Evolutionary conservation across 2,797 vertebrate species (phyloP).

Genomic region (Thalassophryne amazonica): DNA sequence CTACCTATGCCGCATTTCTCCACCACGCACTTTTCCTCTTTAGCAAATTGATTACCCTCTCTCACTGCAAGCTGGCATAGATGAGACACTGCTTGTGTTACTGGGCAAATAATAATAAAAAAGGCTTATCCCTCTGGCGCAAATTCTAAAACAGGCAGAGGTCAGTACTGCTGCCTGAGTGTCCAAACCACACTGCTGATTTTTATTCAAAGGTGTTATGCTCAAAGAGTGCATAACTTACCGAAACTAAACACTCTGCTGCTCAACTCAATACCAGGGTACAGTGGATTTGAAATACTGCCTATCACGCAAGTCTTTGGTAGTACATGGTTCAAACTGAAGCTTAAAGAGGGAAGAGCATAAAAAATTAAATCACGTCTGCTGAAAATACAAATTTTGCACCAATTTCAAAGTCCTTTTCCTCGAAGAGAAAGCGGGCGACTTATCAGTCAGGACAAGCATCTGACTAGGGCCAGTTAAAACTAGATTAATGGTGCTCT

Average conservation of each 20-base stretch:
- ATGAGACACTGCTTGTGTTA: slow-evolving; percentile 23
- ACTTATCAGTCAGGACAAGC: slow-evolving; percentile 8
- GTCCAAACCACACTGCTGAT: slow-evolving; percentile 24
- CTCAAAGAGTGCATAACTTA: slow-evolving; percentile 53
- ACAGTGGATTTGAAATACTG: slow-evolving; percentile 24
- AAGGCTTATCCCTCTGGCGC: slow-evolving; percentile 19
- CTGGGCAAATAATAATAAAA: slow-evolving; percentile 16
- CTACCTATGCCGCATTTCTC: slow-evolving; percentile 31
- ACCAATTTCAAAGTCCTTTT: not conserved
- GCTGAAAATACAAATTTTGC: slow-evolving; percentile 7
- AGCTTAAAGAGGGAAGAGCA: not conserved
- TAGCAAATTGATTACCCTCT: slow-evolving; percentile 57
- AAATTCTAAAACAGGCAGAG: slow-evolving; percentile 38
- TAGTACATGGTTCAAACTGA: slow-evolving; percentile 1
- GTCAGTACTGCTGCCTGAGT: slow-evolving; percentile 45
- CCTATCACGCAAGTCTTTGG: not conserved
- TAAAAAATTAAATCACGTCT: not conserved
- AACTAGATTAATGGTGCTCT: slow-evolving; percentile 43
- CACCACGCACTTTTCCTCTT: slow-evolving; percentile 32
- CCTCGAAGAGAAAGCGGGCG: not conserved
- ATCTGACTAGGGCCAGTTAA: slow-evolving; percentile 6
- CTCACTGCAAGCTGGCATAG: slow-evolving; percentile 23
- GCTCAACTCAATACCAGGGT: slow-evolving; percentile 21
- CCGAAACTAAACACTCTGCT: slow-evolving; percentile 48
- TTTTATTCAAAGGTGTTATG: slow-evolving; percentile 67